Evolutionary conservation across 2,797 vertebrate species (phyloP), one percentile per base, ranked within the genome.

Genomic region (Hyperoplus lanceolatus): DNA sequence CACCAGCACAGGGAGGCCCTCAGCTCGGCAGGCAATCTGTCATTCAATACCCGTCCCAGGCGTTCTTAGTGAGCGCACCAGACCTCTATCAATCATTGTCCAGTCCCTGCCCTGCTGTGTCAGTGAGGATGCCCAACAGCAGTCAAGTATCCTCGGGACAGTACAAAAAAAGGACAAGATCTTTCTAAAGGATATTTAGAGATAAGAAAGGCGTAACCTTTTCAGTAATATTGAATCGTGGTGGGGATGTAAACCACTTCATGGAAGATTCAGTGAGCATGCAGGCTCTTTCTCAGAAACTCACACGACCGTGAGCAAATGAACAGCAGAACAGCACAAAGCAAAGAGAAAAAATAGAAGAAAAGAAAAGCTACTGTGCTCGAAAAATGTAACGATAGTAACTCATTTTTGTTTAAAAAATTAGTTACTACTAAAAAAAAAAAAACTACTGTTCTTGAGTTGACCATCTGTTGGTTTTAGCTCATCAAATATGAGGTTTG

Each of bases 21-120:
- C 61, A 12, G 67, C 81, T 63, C 77, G 51, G 80, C 68, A 38
- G 2, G 78, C 43, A 29, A 49, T 68, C 78, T 75, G 84, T 85
- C 89, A 82, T 48, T 90, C 84, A 87, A 54, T 6, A 8, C 65
- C 61, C 16, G 51, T 6, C n/a, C 16, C 61, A 70, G 74, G 71
- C 15, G 0, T 14, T 63, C 65, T 62, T 42, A 73, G 63, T 42
- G 77, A 85, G 48, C 5, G 16, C 57, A 73, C 51, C 61, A 59
- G 77, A 71, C 70, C 56, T 70, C 14, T 2, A 54, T 80, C 85
- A 88, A 57, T 84, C 71, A 70, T 21, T 11, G 57, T 59, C 48
- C n/a, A 61, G 62, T 79, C 60, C 60, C 68, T 68, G 39, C 64
- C 61, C 82, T 9, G 61, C 81, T 59, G 75, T 83, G 77, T 76